Evolutionary conservation across 2,888 invertebrate genomes (phyloP).

Genomic region (Tenthredo mesomela): DNA sequence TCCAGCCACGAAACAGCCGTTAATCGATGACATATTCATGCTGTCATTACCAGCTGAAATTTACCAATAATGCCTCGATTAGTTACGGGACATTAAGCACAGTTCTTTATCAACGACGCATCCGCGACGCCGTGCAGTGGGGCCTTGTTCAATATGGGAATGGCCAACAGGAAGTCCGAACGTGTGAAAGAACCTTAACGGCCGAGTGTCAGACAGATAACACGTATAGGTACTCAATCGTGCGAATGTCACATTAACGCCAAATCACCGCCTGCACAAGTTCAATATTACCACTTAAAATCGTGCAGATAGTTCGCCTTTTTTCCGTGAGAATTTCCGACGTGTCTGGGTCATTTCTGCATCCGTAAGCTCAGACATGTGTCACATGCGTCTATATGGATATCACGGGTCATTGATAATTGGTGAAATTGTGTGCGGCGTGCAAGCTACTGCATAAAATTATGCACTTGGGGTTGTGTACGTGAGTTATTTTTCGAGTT

Average conservation of each 20-base stretch:
- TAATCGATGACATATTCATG: slow-evolving; percentile 29
- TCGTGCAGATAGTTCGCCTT: background rate
- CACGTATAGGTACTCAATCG: slow-evolving; percentile 48
- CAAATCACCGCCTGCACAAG: slow-evolving; percentile 6
- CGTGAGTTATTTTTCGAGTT: background rate
- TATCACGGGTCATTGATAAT: background rate
- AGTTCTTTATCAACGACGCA: slow-evolving; percentile 43
- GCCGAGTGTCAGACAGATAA: slow-evolving; percentile 16
- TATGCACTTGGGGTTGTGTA: background rate
- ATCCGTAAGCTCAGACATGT: background rate
- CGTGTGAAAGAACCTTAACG: slow-evolving; percentile 47
- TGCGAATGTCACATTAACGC: slow-evolving; percentile 30
- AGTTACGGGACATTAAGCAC: slow-evolving; percentile 66
- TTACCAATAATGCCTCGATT: slow-evolving; percentile 57
- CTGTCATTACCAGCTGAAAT: slow-evolving; percentile 37
- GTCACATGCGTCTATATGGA: background rate
- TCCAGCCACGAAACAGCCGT: background rate
- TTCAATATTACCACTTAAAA: background rate
- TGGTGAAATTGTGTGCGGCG: background rate
- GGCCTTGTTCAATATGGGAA: slow-evolving; percentile 54
- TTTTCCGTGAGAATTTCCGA: background rate
- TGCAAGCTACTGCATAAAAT: background rate
- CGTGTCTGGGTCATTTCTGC: background rate
- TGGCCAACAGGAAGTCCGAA: slow-evolving; percentile 58
- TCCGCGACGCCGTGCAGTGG: background rate